Base-by-base conservation (phyloP, 2,113 vertebrate genomes). In the Seriola dumerili region DNA sequence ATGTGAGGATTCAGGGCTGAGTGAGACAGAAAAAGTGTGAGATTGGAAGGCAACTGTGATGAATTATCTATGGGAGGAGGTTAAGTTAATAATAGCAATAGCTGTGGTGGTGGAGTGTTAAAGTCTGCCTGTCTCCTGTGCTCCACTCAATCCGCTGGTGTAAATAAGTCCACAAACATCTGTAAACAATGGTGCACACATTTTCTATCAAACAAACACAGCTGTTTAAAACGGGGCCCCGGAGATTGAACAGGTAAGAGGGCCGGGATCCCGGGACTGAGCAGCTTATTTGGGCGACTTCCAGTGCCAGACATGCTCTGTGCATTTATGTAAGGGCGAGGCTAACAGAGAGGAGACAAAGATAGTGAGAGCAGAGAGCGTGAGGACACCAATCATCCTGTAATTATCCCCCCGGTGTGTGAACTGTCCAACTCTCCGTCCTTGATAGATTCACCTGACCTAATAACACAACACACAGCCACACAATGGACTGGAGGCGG, bases 151-250 rank as follows among this genome's bases (percentile, higher is more conserved):
- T 55, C 84, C 67, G 54, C 95, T 95, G 96, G 95, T 97, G 96
- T 98, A 97, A 97, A 96, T 97, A 98, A 96, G 88, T 92, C 93
- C 95, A 95, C 94, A 93, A 95, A 89, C 91, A 95, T 96, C 95
- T 96, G 96, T 96, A 96, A 96, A 95, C 95, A 95, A 92, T 81
- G 82, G 88, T 93, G 95, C 94, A 80, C 62, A 68, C 76, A 78
- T 72, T 85, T 76, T 76, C 78, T 85, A 73, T 85, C 75, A 88
- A 91, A 94, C 94, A 93, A 89, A 94, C 94, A 95, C 88, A 93
- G 94, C 86, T 76, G 91, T 92, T 94, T 91, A 92, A 82, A 9
- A 83, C 76, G 81, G 48, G 72, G 80, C 89, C 91, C 71, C 1
- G 52, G 92, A 94, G 94, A 95, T 80, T 21, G 78, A 77, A 58